Evolutionary conservation across 2,113 vertebrate genomes (phyloP).

Genomic region (Anolis sagrei): DNA sequence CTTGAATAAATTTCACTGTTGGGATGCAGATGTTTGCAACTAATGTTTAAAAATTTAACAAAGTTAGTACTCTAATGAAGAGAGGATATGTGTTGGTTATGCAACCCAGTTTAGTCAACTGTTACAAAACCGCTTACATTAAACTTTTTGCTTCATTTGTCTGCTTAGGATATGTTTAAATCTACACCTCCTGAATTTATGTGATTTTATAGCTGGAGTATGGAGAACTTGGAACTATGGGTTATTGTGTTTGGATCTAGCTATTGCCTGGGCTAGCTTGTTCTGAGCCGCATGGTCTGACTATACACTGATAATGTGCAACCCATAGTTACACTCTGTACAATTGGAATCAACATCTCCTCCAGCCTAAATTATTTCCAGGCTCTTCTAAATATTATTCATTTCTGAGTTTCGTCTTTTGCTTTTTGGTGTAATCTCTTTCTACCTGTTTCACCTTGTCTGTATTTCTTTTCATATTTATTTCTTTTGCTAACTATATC

Average conservation of each 20-base stretch:
- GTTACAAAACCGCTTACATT: neutral
- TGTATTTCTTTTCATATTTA: neutral
- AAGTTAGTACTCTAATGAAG: neutral
- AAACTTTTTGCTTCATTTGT: neutral
- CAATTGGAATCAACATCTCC: neutral
- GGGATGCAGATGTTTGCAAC: neutral
- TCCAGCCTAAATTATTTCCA: neutral
- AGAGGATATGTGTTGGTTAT: neutral
- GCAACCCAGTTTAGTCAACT: no score
- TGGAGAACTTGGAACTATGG: no score
- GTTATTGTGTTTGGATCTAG: neutral
- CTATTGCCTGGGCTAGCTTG: neutral
- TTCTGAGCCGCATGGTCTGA: neutral
- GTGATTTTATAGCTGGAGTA: neutral
- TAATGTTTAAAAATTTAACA: neutral
- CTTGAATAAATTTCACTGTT: no score
- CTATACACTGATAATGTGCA: neutral
- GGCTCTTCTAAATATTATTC: neutral
- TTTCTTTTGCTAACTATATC: neutral
- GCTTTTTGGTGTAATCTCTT: neutral
- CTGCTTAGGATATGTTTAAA: neutral
- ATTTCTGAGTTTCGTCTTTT: neutral
- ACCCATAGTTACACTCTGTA: neutral
- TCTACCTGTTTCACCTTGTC: neutral
- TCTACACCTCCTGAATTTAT: neutral